These are phyloP conservation scores for Drosophila grimshawi DNA, from an alignment of 1,140 invertebrate species.

Conservation along the genomic window DNA sequence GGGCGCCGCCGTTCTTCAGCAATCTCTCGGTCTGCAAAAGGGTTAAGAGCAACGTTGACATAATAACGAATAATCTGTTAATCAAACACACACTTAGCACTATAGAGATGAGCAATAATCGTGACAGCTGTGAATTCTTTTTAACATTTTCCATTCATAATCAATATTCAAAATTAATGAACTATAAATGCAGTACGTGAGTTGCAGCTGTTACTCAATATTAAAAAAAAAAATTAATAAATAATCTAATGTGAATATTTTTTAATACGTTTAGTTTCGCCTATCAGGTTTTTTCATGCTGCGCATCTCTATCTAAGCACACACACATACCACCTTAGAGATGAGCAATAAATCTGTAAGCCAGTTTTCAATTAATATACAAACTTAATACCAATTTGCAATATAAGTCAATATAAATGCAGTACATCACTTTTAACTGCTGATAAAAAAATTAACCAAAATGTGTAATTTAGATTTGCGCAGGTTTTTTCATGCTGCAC, in stretches of 20 bases:
- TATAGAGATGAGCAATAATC: constrained; percentile 16
- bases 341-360: no score
- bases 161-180: no score
- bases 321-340: background rate
- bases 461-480: background rate
- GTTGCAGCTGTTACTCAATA: no score
- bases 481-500: constrained; percentile 29
- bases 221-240: no score
- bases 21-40: constrained; percentile 88
- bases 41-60: background rate
- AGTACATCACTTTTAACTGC: no score
- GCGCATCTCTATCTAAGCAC: constrained; percentile 32
- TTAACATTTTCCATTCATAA: background rate
- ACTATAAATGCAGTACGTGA: no score
- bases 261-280: no score
- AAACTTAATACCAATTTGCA: no score
- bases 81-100: background rate
- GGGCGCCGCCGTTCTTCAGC: constrained; percentile 91
- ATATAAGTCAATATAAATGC: no score
- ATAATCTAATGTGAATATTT: no score
- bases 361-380: no score
- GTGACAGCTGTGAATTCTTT: background rate
- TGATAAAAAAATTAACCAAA: no score
- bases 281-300: constrained; percentile 21
- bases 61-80: constrained; percentile 41